phyloP scores from a whole-genome alignment of 1,140 invertebrate species.

The Ylistrum balloti region DNA sequence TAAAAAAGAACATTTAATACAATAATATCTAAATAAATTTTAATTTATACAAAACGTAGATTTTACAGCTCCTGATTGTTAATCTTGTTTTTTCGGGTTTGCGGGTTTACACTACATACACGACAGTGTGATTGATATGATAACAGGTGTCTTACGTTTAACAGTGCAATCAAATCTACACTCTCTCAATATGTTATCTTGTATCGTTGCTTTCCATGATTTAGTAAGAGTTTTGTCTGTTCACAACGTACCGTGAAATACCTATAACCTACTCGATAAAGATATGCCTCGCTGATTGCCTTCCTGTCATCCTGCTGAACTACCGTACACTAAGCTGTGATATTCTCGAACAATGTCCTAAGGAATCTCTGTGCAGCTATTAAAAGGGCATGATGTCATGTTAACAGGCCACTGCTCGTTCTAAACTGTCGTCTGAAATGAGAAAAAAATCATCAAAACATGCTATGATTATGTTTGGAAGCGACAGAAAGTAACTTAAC shows the following conservation, averaged over 20 bases:
- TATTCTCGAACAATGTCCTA: not conserved
- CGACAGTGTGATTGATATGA: not conserved
- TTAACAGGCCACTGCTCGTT: not conserved
- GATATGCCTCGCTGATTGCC: not conserved
- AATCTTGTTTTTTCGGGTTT: not conserved
- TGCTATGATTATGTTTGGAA: not conserved
- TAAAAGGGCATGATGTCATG: not conserved
- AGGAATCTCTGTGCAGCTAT: not conserved
- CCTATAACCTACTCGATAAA: not conserved
- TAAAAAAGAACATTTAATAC: not conserved
- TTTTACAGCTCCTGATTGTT: not conserved
- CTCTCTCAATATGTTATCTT: not conserved
- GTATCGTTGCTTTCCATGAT: not conserved
- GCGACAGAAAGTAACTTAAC: not conserved
- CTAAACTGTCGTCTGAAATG: not conserved
- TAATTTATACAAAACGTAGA: not conserved
- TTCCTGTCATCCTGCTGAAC: not conserved
- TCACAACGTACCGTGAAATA: not conserved
- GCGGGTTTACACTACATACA: not conserved
- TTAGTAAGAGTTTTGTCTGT: not conserved
- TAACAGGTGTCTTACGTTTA: not conserved
- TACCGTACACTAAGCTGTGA: not conserved
- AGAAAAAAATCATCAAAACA: not conserved
- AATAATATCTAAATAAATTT: not conserved
- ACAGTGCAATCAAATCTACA: not conserved